Evolutionary conservation across 2,797 vertebrate species (phyloP), one percentile per base, ranked within the genome.

Genomic region (Enteromius trimaculatus): DNA sequence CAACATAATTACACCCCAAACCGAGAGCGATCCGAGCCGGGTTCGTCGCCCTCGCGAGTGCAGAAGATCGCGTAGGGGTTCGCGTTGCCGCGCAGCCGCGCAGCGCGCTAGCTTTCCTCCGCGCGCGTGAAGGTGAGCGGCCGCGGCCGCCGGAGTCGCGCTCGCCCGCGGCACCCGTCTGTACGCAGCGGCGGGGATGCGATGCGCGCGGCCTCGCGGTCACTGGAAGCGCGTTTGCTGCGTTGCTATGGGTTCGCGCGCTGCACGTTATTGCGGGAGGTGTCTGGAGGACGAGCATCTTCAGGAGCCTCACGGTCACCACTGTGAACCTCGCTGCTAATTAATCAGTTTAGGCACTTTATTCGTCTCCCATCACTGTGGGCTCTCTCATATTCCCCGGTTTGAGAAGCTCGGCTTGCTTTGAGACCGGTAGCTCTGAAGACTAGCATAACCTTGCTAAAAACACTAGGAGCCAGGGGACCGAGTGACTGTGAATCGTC

Each of bases 121-220:
- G 8, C 19, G 6, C 26, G 39, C 64, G 37, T 71, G 79, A 71
- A 80, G 79, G 77, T 79, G 81, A 76, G 21, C 51, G 49, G 37
- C 70, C 31, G 6, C 31, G 74, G 87, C 87, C 90, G 89, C 29
- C 8, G 3, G 62, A 72, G 49, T 31, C 49, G 86, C 68, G 60
- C 86, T 26, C 14, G 58, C 19, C 23, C 1, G 29, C 89, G 78
- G 88, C 84, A 74, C n/a, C 23, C 17, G 74, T 37, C 7, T 47
- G 17, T 77, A 92, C 91, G 92, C 88, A 21, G 92, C 89, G 91
- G 83, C 92, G 93, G 76, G 91, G 93, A 4, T 85, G 77, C 82
- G 93, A 4, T 85, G 77, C 92, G 76, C 39, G 44, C 34, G 34
- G 77, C 77, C 77, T 68, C 47, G 31, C 7, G 62, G 10, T 17